Evolutionary conservation across 2,888 invertebrate species (phyloP), one percentile per base, ranked within the genome.

Genomic region (Xanthorhoe spadicearia): DNA sequence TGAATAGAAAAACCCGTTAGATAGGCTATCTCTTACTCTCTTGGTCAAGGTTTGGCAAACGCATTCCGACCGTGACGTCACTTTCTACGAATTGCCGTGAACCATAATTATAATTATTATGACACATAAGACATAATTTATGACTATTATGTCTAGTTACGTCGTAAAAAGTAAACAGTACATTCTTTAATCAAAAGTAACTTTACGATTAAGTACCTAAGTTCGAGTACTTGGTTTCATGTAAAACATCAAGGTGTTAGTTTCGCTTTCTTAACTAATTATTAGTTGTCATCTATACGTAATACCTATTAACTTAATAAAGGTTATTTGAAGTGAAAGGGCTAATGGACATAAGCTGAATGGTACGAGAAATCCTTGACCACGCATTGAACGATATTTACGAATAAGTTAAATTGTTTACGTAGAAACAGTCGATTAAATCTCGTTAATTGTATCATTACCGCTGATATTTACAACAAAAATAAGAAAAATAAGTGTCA

Each of bases 341-440:
- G 61, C 54, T 64, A 53, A 53, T 50, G 59, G 35, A 53, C 64
- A 71, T 66, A 53, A 66, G 61, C 53, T 77, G 75, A 82, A 80
- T 77, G 76, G 60, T 77, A 77, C 74, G 71, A 69, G 77, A 68
- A 72, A 72, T 72, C 81, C 81, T 81, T 82, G 81, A 76, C 75
- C 73, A 64, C 59, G n/a, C 53, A 56, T 51, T 56, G 57, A 61
- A 64, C n/a, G 59, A 46, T 17, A 59, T 23, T 58, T 19, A 38
- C 43, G 43, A 38, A 50, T 35, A 19, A 38, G 48, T 8, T 13
- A 49, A 28, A 48, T 52, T 52, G 18, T 48, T 52, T 52, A 60
- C 32, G 54, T 55, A 46, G 18, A 50, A 64, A 50, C 64, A 35
- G 51, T 17, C 61, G 52, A 66, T 65, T 61, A 61, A 35, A 58